Percentiles rank a stretch among this genome's conserved stretches.
These are phyloP conservation scores for Zaprionus taronus DNA, from an alignment of 1,140 invertebrate genomes.

Conservation along the genomic window DNA sequence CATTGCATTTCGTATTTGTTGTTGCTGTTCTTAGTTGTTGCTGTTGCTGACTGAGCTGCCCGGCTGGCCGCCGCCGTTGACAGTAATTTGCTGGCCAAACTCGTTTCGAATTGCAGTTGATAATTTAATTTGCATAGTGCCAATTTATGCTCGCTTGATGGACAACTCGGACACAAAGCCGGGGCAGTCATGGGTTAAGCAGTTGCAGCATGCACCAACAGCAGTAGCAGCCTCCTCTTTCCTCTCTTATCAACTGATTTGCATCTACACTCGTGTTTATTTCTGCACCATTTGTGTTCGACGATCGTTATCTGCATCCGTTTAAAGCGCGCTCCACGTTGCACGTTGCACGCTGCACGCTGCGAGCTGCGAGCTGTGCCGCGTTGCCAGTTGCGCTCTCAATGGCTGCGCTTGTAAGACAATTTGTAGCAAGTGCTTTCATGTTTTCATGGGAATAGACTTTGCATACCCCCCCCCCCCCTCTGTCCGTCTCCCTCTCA, in stretches of 20 bases:
- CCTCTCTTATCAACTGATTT: conserved; percentile 74
- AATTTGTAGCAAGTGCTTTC: conserved; percentile 83
- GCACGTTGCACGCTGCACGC: background rate
- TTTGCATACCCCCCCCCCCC: conserved; percentile 63
- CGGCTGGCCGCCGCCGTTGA: conserved; percentile 58
- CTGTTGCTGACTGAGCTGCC: background rate
- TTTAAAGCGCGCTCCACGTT: conserved; percentile 61
- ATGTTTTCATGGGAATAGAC: conserved; percentile 78
- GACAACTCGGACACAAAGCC: conserved; percentile 52
- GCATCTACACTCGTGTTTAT: conserved; percentile 83
- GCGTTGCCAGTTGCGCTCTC: conserved; percentile 38
- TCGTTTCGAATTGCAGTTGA: conserved; percentile 71
- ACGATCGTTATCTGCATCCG: conserved; percentile 83
- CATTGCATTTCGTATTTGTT: conserved; percentile 63
- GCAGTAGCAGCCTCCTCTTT: conserved; percentile 4
- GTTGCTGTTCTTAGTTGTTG: conserved; percentile 4
- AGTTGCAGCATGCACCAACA: conserved; percentile 7
- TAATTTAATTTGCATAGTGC: conserved; percentile 83
- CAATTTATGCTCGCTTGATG: conserved; percentile 80
- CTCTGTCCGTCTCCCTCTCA: background rate
- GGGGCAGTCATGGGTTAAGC: conserved; percentile 31
- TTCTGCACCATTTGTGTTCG: conserved; percentile 83
- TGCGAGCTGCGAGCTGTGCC: background rate
- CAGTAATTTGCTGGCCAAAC: conserved; percentile 79
- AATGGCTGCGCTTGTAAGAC: conserved; percentile 74